Percentiles rank a stretch among this genome's conserved stretches.
Conservation (phyloP, 2,888 invertebrate species). For the Torymus texanus region DNA sequence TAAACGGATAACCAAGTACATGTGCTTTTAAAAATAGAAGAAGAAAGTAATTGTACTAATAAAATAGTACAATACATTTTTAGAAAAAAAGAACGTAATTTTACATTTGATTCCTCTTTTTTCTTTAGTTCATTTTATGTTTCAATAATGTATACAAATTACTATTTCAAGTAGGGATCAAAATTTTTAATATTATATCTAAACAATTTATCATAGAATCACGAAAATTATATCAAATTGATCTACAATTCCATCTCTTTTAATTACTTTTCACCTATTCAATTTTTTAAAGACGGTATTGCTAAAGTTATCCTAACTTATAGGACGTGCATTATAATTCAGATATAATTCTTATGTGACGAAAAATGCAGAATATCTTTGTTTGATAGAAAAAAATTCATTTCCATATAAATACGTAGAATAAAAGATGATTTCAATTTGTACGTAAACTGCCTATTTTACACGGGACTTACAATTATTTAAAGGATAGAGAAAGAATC, state of each 20-base stretch:
- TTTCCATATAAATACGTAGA: constrained; percentile 30
- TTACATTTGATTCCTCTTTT: constrained; percentile 23
- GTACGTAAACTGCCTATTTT: constrained; percentile 40
- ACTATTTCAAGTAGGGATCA: constrained; percentile 25
- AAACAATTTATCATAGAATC: constrained; percentile 25
- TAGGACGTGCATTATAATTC: constrained; percentile 36
- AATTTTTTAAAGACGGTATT: not conserved
- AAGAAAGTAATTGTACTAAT: constrained; percentile 39
- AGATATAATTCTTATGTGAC: constrained; percentile 35
- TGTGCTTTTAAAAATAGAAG: constrained; percentile 28
- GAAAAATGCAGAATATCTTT: constrained; percentile 44
- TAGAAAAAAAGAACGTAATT: constrained; percentile 28
- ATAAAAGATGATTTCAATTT: constrained; percentile 41
- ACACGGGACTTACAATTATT: constrained; percentile 43
- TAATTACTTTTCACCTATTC: not conserved
- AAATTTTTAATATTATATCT: constrained; percentile 35
- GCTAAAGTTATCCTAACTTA: constrained; percentile 33
- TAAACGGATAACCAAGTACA: constrained; percentile 36
- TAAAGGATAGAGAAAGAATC: constrained; percentile 47
- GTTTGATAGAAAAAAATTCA: constrained; percentile 30
- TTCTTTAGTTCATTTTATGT: constrained; percentile 42
- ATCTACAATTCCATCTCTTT: constrained; percentile 20
- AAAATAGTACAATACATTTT: constrained; percentile 26
- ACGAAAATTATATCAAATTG: constrained; percentile 24
- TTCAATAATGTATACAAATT: constrained; percentile 24